These are phyloP conservation scores for Meghimatium bilineatum DNA, from an alignment of 2,888 invertebrate species.

Conservation along the genomic window DNA sequence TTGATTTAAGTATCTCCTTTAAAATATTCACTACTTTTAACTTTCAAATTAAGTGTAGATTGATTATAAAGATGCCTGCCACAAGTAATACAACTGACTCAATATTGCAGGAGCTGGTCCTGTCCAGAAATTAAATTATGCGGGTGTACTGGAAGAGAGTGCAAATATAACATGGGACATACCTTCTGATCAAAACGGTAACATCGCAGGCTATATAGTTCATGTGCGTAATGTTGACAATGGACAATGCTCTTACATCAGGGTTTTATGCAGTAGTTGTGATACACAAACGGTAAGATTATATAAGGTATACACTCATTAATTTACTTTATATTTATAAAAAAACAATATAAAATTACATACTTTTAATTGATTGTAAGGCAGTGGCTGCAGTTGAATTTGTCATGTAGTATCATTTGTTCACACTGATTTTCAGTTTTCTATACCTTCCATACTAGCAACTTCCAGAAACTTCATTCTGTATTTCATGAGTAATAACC, in stretches of 20 bases:
- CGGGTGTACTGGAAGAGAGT: neutral
- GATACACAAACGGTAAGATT: neutral
- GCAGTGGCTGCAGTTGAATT: neutral
- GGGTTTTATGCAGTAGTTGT: constrained; percentile 17
- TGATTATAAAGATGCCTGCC: neutral
- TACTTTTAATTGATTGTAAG: neutral
- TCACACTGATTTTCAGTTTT: too few relatives aligned
- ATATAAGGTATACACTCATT: neutral
- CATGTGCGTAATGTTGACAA: neutral
- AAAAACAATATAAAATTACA: neutral
- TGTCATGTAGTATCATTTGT: too few relatives aligned
- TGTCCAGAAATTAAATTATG: neutral
- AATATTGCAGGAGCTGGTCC: neutral
- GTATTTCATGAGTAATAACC: too few relatives aligned
- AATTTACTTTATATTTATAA: too few relatives aligned
- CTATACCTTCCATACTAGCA: too few relatives aligned
- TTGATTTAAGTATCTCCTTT: too few relatives aligned
- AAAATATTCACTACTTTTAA: neutral
- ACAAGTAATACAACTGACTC: neutral
- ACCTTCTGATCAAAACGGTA: neutral
- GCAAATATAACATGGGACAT: constrained; percentile 19
- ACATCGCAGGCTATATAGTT: constrained; percentile 12
- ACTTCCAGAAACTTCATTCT: too few relatives aligned
- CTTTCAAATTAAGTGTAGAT: neutral
- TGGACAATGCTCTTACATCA: neutral